Conservation (phyloP, 2,888 invertebrate species). For the Colletes collaris region DNA sequence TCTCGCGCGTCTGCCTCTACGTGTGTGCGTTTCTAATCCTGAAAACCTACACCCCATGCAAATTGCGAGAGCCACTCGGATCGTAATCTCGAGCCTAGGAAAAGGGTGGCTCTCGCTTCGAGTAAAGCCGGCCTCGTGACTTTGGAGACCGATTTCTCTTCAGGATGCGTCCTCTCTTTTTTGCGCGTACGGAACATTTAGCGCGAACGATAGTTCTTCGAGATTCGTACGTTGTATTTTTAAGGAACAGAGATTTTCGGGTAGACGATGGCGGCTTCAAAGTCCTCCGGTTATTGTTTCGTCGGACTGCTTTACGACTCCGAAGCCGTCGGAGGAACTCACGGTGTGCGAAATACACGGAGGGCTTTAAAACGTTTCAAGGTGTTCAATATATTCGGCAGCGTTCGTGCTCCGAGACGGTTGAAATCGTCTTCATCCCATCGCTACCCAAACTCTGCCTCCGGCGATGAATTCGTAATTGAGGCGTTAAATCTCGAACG, state of each 20-base stretch:
- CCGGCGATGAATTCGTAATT: conserved; percentile 62
- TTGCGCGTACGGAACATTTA: too few relatives aligned
- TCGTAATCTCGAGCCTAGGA: conserved; percentile 69
- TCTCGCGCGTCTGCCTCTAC: neutral
- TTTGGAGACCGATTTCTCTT: neutral
- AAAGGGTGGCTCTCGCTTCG: conserved; percentile 61
- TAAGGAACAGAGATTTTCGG: too few relatives aligned
- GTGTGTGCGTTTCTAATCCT: conserved; percentile 70
- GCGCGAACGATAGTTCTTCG: too few relatives aligned
- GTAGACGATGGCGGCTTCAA: neutral
- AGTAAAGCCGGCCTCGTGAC: conserved; percentile 59
- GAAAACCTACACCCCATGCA: conserved; percentile 76
- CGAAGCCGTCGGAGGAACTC: conserved; percentile 33
- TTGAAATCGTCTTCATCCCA: conserved; percentile 55
- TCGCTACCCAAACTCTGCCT: conserved; percentile 32
- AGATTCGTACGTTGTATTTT: too few relatives aligned
- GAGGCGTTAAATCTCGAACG: conserved; percentile 63
- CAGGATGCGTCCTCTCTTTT: too few relatives aligned
- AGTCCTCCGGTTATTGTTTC: conserved; percentile 36
- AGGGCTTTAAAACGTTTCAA: conserved; percentile 35
- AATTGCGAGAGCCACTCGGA: conserved; percentile 69
- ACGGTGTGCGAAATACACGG: conserved; percentile 34
- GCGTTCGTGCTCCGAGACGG: conserved; percentile 42
- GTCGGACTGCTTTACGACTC: conserved; percentile 40
- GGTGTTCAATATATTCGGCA: conserved; percentile 48